These are phyloP conservation scores for Macaca mulatta DNA, from an alignment of 2,113 vertebrate genomes.

Conservation along the genomic window DNA sequence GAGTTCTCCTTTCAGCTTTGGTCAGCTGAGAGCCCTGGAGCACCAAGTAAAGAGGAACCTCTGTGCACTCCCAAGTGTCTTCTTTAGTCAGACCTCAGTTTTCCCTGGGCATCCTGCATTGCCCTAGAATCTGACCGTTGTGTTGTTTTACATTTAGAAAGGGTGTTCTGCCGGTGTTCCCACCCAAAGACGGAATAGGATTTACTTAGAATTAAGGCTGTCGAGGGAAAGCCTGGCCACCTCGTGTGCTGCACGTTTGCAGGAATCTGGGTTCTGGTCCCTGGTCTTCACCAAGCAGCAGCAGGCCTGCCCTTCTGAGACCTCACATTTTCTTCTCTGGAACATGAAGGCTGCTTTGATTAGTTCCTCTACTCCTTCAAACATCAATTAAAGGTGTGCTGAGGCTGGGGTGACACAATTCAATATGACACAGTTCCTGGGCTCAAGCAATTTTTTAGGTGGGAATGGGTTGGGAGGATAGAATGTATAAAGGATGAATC, in stretches of 20 bases:
- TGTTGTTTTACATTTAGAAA: not conserved
- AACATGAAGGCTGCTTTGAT: not conserved
- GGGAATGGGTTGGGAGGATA: too few relatives aligned
- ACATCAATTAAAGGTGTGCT: not conserved
- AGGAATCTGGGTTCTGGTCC: not conserved
- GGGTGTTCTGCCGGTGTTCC: not conserved
- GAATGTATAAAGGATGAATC: not conserved
- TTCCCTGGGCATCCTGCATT: not conserved
- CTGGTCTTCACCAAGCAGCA: not conserved
- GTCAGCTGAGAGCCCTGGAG: not conserved
- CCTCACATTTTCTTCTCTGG: not conserved
- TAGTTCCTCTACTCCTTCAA: not conserved
- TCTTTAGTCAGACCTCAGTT: not conserved
- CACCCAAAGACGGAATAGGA: not conserved
- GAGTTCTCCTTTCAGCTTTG: not conserved
- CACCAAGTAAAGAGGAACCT: not conserved
- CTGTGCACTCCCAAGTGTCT: not conserved
- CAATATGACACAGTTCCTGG: not conserved
- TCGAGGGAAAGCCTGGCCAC: not conserved
- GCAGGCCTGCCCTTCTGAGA: not conserved
- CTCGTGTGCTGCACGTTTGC: not conserved
- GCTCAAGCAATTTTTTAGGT: not conserved
- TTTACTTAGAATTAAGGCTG: not conserved
- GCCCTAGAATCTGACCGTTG: not conserved
- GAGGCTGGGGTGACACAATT: not conserved